These are phyloP conservation scores for Tamias sibiricus DNA, from an alignment of 2,113 vertebrate species.

Conservation along the genomic window DNA sequence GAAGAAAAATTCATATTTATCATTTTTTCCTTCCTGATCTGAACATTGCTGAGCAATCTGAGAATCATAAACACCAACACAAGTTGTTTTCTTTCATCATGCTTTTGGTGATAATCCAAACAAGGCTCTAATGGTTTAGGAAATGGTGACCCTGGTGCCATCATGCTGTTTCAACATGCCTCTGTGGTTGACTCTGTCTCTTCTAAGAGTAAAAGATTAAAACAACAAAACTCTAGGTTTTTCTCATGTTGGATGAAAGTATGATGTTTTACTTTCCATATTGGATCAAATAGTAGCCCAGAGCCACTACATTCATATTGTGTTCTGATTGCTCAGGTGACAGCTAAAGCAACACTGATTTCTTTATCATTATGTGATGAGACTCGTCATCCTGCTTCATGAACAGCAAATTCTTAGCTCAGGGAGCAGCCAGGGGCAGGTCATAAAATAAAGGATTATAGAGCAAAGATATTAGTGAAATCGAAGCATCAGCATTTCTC, in stretches of 20 bases:
- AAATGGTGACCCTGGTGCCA: neutral
- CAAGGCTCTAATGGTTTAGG: neutral
- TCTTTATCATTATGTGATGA: slow-evolving; percentile 82
- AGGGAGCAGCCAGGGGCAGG: slow-evolving; percentile 85
- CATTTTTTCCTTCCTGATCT: neutral
- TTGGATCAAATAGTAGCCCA: slow-evolving; percentile 52
- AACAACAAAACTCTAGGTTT: slow-evolving; percentile 53
- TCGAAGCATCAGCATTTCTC: slow-evolving; percentile 86
- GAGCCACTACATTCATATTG: slow-evolving; percentile 2
- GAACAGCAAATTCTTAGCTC: slow-evolving; percentile 83
- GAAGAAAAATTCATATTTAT: neutral
- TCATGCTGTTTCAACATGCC: neutral
- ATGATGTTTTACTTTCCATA: slow-evolving; percentile 21
- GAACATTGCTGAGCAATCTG: neutral
- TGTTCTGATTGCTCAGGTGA: slow-evolving; percentile 51
- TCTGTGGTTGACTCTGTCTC: neutral
- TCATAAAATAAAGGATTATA: slow-evolving; percentile 86
- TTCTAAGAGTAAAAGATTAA: slow-evolving; percentile 61
- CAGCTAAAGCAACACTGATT: slow-evolving; percentile 68
- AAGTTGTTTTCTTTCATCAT: neutral
- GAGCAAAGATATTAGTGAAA: slow-evolving; percentile 85
- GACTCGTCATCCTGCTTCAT: slow-evolving; percentile 81
- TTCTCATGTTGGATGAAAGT: slow-evolving; percentile 35
- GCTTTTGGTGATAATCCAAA: neutral
- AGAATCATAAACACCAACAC: neutral